Percentiles rank a stretch among this genome's conserved stretches.
Evolutionary conservation across 1,140 invertebrate species (phyloP).

Genomic region (Polypedilum pembai): DNA sequence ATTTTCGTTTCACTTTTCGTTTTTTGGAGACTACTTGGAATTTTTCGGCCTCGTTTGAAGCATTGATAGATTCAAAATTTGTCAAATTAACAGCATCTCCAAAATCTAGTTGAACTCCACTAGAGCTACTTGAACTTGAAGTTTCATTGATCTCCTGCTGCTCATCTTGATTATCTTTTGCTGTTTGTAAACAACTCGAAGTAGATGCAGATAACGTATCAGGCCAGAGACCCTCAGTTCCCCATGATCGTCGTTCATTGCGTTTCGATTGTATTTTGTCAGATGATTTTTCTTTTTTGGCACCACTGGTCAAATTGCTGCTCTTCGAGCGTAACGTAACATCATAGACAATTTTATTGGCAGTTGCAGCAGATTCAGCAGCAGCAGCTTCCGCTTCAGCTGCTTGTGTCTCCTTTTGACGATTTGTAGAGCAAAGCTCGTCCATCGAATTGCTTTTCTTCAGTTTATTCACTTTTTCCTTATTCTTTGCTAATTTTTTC

Average conservation of each 20-base stretch:
- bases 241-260: conserved; percentile 54
- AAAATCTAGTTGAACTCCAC: neutral
- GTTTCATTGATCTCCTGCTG: conserved; percentile 28
- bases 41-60: conserved; percentile 46
- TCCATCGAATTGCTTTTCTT: conserved; percentile 60
- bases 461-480: conserved; percentile 40
- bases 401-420: conserved; percentile 49
- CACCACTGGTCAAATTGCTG: conserved; percentile 9
- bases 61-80: neutral
- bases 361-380: conserved; percentile 30
- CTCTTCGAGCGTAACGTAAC: conserved; percentile 22
- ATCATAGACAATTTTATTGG: conserved; percentile 30
- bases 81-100: neutral
- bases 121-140: conserved; percentile 21
- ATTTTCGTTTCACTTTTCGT: conserved; percentile 55
- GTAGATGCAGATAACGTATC: conserved; percentile 8
- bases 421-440: conserved; percentile 55
- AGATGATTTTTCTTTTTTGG: conserved; percentile 31
- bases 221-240: conserved; percentile 48
- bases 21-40: conserved; percentile 63
- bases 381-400: conserved; percentile 33
- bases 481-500: conserved; percentile 38
- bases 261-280: conserved; percentile 32
- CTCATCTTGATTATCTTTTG: conserved; percentile 30
- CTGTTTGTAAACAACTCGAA: conserved; percentile 9